Evolutionary conservation across 2,888 invertebrate genomes (phyloP).

Genomic region (Glyphotaelius pellucidus): DNA sequence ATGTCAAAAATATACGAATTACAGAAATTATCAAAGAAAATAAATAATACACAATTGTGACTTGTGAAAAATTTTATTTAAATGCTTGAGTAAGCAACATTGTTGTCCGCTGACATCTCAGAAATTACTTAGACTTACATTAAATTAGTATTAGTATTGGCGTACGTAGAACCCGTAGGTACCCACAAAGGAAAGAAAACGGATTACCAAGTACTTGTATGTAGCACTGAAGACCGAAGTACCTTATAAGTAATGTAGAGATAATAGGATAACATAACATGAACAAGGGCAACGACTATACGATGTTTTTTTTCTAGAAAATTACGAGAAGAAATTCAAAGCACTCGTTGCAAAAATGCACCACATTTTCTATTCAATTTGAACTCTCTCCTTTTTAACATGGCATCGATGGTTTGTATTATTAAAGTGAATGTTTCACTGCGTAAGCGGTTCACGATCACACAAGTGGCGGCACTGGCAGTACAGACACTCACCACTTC

Average conservation of each 20-base stretch:
- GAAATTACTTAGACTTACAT: background rate
- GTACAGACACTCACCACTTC: background rate
- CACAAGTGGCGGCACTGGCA: background rate
- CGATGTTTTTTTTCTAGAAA: background rate
- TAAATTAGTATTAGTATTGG: background rate
- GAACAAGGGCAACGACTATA: background rate
- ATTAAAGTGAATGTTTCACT: background rate
- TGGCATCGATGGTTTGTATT: conserved; percentile 12
- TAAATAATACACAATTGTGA: background rate
- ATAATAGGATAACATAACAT: background rate
- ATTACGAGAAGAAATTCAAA: background rate
- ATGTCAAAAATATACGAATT: too few species aligned
- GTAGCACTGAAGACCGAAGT: background rate
- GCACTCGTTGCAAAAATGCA: conserved; percentile 4
- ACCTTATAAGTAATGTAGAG: background rate
- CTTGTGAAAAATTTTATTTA: background rate
- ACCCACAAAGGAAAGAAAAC: background rate
- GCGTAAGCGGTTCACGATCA: background rate
- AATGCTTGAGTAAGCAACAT: background rate
- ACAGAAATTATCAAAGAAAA: background rate
- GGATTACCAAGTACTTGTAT: background rate
- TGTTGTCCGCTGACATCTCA: background rate
- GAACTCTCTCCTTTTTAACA: conserved; percentile 11
- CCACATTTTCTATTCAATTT: conserved; percentile 7
- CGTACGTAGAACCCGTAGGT: background rate